These are phyloP conservation scores for Hycleus phaleratus DNA, from an alignment of 1,140 invertebrate species.

Conservation along the genomic window DNA sequence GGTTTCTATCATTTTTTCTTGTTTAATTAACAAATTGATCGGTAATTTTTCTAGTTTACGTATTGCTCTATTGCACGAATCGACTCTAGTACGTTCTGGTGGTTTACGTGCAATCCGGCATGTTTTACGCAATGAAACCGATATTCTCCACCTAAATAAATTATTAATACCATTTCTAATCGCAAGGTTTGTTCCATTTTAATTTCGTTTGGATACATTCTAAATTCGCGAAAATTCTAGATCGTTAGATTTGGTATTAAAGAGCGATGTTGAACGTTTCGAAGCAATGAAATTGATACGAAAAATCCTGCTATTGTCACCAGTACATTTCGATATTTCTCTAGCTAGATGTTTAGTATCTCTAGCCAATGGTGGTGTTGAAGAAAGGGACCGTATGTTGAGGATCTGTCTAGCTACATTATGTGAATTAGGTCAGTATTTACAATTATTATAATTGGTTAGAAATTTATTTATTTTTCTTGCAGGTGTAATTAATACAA, in stretches of 20 bases:
- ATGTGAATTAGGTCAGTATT: constrained; percentile 64
- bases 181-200: constrained; percentile 48
- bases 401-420: constrained; percentile 76
- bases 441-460: too few relatives aligned
- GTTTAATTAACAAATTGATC: constrained; percentile 20
- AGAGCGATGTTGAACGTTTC: constrained; percentile 82
- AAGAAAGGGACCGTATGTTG: constrained; percentile 71
- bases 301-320: constrained; percentile 58
- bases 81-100: constrained; percentile 81
- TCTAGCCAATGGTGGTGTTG: constrained; percentile 69
- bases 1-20: constrained; percentile 46
- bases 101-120: constrained; percentile 79
- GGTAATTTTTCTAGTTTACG: constrained; percentile 60
- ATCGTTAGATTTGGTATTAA: constrained; percentile 72
- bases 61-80: constrained; percentile 73
- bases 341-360: constrained; percentile 68
- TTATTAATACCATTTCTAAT: constrained; percentile 76
- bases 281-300: constrained; percentile 80
- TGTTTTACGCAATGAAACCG: constrained; percentile 65
- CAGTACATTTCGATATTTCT: constrained; percentile 55
- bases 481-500: constrained; percentile 73
- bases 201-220: neutral
- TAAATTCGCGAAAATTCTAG: constrained; percentile 38
- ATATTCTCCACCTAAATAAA: constrained; percentile 68
- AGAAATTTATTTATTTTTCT: constrained; percentile 10